Base-by-base conservation (phyloP, 2,113 vertebrate species). In the Callipepla californica region DNA sequence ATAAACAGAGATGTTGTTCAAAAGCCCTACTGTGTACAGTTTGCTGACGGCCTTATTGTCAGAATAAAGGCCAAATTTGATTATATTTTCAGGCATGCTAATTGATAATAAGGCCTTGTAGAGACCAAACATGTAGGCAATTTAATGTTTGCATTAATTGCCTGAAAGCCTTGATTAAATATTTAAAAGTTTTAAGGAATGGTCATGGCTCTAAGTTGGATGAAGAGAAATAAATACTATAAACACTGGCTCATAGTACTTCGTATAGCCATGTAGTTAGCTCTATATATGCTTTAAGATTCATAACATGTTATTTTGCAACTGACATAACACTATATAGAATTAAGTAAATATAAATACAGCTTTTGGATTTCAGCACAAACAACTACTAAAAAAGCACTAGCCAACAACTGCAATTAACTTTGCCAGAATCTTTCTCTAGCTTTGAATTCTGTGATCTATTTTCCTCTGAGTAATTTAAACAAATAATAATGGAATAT, bases 131-230 rank as follows among this genome's bases (percentile, higher is more conserved):
- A 3, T 13, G 20, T 19, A 73, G 53, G n/a, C 51, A 73, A 80
- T 22, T 36, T 40, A 13, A 7, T 40, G 19, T 7, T 47, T 68
- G 18, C 32, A 65, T 65, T 51, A 69, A 85, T 65, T 92, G 38
- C 25, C 53, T 66, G 34, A 74, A 83, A 91, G 9, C 20, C n/a
- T 44, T 77, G n/a, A 66, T 80, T 91, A 80, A 92, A 89, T 86
- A 69, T 69, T 57, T 55, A 72, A n/a, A 22, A 11, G 42, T 87
- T 89, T 76, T 72, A 44, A 75, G 42, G 16, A 25, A 79, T 18
- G 3, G 21, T 44, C 0, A 0, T 75, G 70, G 11, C 14, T 85
- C 9, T 32, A 30, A 74, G 22, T 8, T 61, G 26, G 25, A 85
- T 58, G 17, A 19, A 70, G 13, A 32, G 26, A 18, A 8, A 63